A percentile compares a stretch with the other conserved stretches of the same genome.
Evolutionary conservation across 2,888 invertebrate genomes (phyloP).

Genomic region (Yponomeuta sedellus): DNA sequence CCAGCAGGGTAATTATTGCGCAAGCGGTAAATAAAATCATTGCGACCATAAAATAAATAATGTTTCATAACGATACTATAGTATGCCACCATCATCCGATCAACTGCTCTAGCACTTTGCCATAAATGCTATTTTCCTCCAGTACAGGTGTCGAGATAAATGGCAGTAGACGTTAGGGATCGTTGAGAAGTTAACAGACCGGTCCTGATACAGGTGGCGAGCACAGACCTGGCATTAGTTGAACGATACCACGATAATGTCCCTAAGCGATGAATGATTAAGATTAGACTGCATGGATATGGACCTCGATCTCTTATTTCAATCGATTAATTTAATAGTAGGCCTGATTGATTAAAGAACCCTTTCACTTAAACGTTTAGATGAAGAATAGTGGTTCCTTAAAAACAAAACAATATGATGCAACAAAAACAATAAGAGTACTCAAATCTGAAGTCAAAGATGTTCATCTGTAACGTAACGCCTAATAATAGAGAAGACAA

Average conservation of each 20-base stretch:
- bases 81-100: conserved; percentile 17
- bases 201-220: conserved; percentile 53
- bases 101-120: not conserved
- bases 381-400: no score
- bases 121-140: not conserved
- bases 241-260: conserved; percentile 26
- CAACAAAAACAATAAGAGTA: no score
- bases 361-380: no score
- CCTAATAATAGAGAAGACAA: no score
- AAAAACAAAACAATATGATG: no score
- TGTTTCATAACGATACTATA: conserved; percentile 53
- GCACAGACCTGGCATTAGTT: conserved; percentile 26
- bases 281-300: conserved; percentile 1
- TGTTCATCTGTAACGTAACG: not conserved
- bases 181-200: conserved; percentile 47
- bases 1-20: conserved; percentile 46
- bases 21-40: conserved; percentile 56
- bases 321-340: no score
- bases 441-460: no score
- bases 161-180: conserved; percentile 21
- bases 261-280: conserved; percentile 37
- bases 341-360: no score
- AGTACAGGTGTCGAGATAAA: not conserved
- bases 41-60: conserved; percentile 42
- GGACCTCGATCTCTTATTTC: no score